Evolutionary conservation across 2,797 vertebrate species (phyloP).

Genomic region (Artibeus jamaicensis): DNA sequence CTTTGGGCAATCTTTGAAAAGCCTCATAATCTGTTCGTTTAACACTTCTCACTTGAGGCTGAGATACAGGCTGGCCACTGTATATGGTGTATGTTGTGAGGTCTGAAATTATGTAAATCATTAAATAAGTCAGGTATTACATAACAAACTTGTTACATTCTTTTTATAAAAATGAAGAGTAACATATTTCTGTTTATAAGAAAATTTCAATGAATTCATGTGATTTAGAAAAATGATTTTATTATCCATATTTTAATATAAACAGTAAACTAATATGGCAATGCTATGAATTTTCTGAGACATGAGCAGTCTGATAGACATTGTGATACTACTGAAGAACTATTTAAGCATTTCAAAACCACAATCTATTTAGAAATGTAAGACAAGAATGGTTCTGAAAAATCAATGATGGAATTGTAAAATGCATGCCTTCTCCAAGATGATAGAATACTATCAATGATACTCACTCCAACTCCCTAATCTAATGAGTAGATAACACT

Average conservation of each 20-base stretch:
- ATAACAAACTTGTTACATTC: background rate
- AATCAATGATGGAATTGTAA: slow-evolving; percentile 21
- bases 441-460: background rate
- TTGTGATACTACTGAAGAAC: slow-evolving; percentile 18
- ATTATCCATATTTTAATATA: slow-evolving; percentile 10
- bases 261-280: background rate
- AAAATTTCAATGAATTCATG: slow-evolving; percentile 18
- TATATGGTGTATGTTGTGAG: background rate
- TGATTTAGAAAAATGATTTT: slow-evolving; percentile 51
- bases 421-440: background rate
- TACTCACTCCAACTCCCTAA: background rate
- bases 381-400: slow-evolving; percentile 21
- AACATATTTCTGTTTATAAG: slow-evolving; percentile 34
- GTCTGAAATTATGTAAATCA: background rate
- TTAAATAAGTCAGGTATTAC: slow-evolving; percentile 18
- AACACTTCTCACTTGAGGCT: background rate
- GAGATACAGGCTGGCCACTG: background rate
- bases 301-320: background rate
- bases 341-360: slow-evolving; percentile 49
- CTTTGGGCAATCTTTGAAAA: background rate
- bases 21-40: background rate
- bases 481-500: background rate
- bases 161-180: slow-evolving; percentile 16
- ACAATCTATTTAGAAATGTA: slow-evolving; percentile 48
- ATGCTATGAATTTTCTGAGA: slow-evolving; percentile 18